Base-by-base conservation (phyloP, 2,797 vertebrate genomes). In the Oreochromis mossambicus region DNA sequence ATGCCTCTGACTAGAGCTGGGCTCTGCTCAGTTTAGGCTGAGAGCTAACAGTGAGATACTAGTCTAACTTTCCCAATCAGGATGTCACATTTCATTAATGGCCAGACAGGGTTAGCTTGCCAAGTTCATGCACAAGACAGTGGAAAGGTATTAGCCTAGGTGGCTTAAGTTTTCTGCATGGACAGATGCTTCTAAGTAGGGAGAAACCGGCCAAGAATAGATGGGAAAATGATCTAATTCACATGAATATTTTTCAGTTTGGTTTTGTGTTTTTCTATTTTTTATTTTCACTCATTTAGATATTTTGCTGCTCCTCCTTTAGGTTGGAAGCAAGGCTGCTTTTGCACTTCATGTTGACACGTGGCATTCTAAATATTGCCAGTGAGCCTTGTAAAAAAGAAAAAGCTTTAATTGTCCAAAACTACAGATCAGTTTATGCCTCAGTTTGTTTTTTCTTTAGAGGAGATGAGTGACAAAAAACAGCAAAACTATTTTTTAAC, bases 1-100 rank as follows among this genome's bases (percentile, higher is more conserved):
- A 86, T 52, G 46, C 82, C 66, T 89, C 43, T 86, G 83, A 85
- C 77, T 24, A 24, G 77, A 89, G 56, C 79, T 75, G 32, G 83
- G 54, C 81, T 54, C 77, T 50, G 83, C 83, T 77, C 73, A 75
- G 86, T 88, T 87, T 81, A 84, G 73, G 84, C 63, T 85, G 26
- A 80, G 43, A 82, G 58, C 32, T 51, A 79, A 51, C 14, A 26
- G 21, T 87, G 87, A 88, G 83, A 91, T 77, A 77, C 68, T 29
- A 66, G 83, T 84, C 86, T 17, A 78, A 70, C 79, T 83, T 85
- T 76, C 56, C 55, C 48, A 52, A 52, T 77, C 50, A 77, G 38
- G 77, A 85, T 66, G 54, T 81, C 52, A 63, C 51, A 88, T 79
- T 32, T n/a, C 19, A 54, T 66, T 46, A 15, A 51, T 51, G 48